These are phyloP conservation scores for Meteorus colon DNA, from an alignment of 2,888 invertebrate genomes.

Conservation along the genomic window DNA sequence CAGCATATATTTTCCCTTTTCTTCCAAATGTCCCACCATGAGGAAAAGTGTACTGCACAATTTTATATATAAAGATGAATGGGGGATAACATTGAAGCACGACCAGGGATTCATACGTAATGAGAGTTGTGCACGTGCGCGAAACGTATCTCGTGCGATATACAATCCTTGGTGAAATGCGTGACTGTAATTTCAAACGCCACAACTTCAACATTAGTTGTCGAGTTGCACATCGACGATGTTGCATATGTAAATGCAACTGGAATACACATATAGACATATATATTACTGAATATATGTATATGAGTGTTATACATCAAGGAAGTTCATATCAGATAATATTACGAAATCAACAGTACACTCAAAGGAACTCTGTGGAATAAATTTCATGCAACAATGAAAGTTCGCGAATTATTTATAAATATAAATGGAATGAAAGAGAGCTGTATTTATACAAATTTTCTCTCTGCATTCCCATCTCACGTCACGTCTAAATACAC, in stretches of 20 bases:
- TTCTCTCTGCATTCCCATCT: not conserved
- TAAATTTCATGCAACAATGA: not conserved
- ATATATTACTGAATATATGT: not conserved
- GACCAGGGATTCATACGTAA: conserved; percentile 32
- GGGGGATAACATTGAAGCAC: conserved; percentile 4
- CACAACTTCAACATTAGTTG: conserved; percentile 35
- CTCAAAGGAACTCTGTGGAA: not conserved
- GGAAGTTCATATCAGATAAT: not conserved
- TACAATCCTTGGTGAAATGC: conserved; percentile 34
- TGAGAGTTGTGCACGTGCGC: conserved; percentile 36
- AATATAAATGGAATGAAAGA: not conserved
- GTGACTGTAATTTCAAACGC: conserved; percentile 39
- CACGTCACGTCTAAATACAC: not conserved
- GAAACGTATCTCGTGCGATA: conserved; percentile 28
- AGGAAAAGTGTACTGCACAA: not conserved
- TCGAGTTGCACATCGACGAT: conserved; percentile 20
- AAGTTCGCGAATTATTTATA: not conserved
- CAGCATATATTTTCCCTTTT: not conserved
- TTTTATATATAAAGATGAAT: conserved; percentile 12
- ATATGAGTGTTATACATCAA: not conserved
- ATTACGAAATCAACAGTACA: not conserved
- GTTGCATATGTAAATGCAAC: conserved; percentile 12
- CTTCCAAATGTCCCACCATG: not conserved
- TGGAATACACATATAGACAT: not conserved
- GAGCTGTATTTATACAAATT: not conserved